A percentile compares a stretch with the other conserved stretches of the same genome.
Conservation (phyloP, 1,140 invertebrate genomes). For the Heliconius nattereri region DNA sequence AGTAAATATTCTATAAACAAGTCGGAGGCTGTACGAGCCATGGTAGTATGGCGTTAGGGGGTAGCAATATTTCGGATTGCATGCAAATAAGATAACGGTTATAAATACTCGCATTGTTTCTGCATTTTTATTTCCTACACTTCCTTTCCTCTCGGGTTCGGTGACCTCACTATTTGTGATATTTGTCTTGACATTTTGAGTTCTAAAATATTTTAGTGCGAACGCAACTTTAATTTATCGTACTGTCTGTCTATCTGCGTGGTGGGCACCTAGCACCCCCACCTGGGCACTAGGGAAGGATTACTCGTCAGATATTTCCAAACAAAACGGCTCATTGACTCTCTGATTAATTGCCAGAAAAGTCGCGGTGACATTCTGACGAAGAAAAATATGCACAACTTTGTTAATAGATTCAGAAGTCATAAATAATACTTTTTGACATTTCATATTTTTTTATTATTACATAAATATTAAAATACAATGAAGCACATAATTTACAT, state of each 20-base stretch:
- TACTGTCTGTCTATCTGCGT: conserved; percentile 18
- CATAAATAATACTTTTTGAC: conserved; percentile 27
- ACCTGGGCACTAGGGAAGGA: conserved; percentile 72
- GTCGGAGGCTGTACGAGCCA: conserved; percentile 60
- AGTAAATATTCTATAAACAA: conserved; percentile 80
- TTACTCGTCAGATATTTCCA: conserved; percentile 73
- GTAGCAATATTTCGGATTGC: conserved; percentile 75
- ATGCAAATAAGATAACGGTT: conserved; percentile 79
- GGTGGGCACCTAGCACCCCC: too few relatives aligned
- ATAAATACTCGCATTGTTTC: conserved; percentile 74
- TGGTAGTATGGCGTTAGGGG: conserved; percentile 51
- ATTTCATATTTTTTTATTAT: conserved; percentile 23
- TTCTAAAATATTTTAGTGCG: conserved; percentile 17
- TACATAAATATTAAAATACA: conserved; percentile 6
- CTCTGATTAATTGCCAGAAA: conserved; percentile 75
- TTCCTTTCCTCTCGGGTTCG: conserved; percentile 56
- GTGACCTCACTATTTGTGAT: conserved; percentile 48
- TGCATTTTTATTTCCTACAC: conserved; percentile 48
- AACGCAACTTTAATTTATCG: conserved; percentile 23
- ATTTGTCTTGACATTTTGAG: not conserved
- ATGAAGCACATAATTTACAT: conserved; percentile 19
- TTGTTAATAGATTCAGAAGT: conserved; percentile 43
- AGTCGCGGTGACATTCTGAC: conserved; percentile 70
- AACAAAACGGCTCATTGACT: conserved; percentile 78
- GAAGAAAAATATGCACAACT: conserved; percentile 60